phyloP scores from a whole-genome alignment of 2,888 invertebrate genomes.

The Odontocolon sp. region DNA sequence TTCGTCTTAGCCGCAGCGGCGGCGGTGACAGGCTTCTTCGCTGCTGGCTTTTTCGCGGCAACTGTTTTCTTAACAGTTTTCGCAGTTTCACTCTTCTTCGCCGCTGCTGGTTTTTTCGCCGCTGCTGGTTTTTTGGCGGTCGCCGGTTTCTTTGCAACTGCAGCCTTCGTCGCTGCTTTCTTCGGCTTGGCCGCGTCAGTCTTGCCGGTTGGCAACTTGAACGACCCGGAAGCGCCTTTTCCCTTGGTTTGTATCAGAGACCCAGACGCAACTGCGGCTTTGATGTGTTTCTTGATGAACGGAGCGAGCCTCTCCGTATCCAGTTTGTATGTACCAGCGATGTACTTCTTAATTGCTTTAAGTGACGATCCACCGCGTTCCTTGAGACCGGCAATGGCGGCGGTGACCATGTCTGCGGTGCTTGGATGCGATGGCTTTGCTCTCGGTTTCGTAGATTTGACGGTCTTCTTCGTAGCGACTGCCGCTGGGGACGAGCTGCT shows the following conservation, averaged over 20 bases:
- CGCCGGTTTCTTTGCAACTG: background rate
- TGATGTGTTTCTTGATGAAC: slow-evolving; percentile 84
- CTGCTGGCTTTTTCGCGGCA: background rate
- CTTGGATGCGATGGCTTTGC: slow-evolving; percentile 81
- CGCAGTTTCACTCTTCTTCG: background rate
- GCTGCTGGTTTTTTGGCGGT: background rate
- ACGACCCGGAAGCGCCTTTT: slow-evolving; percentile 82
- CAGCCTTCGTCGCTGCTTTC: slow-evolving; percentile 44
- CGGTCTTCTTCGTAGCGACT: slow-evolving; percentile 8
- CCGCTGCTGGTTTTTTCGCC: background rate
- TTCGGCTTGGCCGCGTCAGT: slow-evolving; percentile 45
- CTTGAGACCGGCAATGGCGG: slow-evolving; percentile 82
- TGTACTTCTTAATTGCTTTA: slow-evolving; percentile 85
- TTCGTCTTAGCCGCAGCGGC: background rate
- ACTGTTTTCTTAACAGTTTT: too few species aligned
- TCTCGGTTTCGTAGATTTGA: slow-evolving; percentile 75
- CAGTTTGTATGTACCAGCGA: slow-evolving; percentile 83
- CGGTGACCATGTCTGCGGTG: slow-evolving; percentile 83
- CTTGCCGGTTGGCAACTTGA: slow-evolving; percentile 78
- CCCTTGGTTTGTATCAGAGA: slow-evolving; percentile 82
- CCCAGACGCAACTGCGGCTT: slow-evolving; percentile 82
- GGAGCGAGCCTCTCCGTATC: slow-evolving; percentile 83
- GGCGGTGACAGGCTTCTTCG: background rate
- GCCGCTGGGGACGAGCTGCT: slow-evolving; percentile 12
- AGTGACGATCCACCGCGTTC: slow-evolving; percentile 84